Percentiles rank a stretch among this genome's conserved stretches.
phyloP scores from a whole-genome alignment of 2,888 invertebrate genomes.

The Stenodema calcarata region DNA sequence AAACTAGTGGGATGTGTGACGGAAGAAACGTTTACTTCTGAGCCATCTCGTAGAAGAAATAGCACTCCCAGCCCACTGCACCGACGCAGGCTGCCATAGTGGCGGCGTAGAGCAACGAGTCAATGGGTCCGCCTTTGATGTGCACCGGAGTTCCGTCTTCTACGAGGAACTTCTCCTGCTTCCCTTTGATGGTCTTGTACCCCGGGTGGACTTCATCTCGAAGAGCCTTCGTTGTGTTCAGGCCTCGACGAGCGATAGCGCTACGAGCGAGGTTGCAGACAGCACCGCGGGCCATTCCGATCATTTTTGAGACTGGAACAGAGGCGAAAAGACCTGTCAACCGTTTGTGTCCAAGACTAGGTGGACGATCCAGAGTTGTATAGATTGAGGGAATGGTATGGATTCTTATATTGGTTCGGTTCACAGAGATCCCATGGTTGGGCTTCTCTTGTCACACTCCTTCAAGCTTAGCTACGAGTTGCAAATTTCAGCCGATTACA shows the following conservation, averaged over 20 bases:
- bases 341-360: not conserved
- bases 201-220: constrained; percentile 23
- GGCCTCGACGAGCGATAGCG: constrained; percentile 20
- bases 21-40: not conserved
- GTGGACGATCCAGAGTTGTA: too few species aligned
- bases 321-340: not conserved
- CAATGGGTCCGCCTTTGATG: constrained; percentile 50
- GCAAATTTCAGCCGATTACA: too few species aligned
- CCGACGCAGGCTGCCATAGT: constrained; percentile 43
- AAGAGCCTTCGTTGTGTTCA: not conserved
- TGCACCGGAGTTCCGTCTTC: constrained; percentile 51
- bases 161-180: constrained; percentile 48
- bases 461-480: too few species aligned
- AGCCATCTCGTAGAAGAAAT: constrained; percentile 44
- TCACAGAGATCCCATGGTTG: too few species aligned
- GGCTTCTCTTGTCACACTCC: too few species aligned
- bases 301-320: constrained; percentile 19
- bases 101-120: constrained; percentile 42
- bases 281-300: constrained; percentile 14
- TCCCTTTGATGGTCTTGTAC: not conserved
- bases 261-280: constrained; percentile 18
- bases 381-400: too few species aligned
- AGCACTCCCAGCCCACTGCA: constrained; percentile 35
- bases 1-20: not conserved
- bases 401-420: too few species aligned